A percentile compares a stretch with the other conserved stretches of the same genome.
Evolutionary conservation across 2,888 invertebrate genomes (phyloP).

Genomic region (Leucoma salicis): DNA sequence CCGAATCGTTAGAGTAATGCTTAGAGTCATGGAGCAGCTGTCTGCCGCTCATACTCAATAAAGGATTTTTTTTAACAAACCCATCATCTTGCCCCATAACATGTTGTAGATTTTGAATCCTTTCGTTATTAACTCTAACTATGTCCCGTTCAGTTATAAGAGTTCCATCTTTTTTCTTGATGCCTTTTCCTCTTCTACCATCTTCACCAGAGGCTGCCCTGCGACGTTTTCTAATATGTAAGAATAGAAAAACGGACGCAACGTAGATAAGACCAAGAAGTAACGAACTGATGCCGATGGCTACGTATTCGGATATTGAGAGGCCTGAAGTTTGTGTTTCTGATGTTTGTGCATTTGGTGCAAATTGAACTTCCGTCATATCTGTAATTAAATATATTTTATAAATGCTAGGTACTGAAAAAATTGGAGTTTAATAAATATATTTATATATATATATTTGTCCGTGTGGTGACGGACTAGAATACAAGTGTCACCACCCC

Average conservation of each 20-base stretch:
- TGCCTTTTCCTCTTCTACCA: conserved; percentile 58
- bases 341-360: conserved; percentile 84
- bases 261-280: conserved; percentile 94
- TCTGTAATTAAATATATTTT: conserved; percentile 74
- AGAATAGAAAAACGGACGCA: conserved; percentile 91
- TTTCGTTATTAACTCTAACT: conserved; percentile 69
- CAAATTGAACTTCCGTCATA: conserved; percentile 90
- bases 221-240: conserved; percentile 88
- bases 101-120: conserved; percentile 57
- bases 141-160: conserved; percentile 71
- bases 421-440: no score
- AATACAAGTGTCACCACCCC: no score
- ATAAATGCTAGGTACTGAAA: neutral
- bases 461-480: no score
- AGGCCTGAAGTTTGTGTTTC: conserved; percentile 83
- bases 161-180: conserved; percentile 68
- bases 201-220: conserved; percentile 72
- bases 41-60: conserved; percentile 81
- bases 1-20: conserved; percentile 74
- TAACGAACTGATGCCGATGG: conserved; percentile 91
- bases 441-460: no score
- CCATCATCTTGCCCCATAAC: conserved; percentile 84
- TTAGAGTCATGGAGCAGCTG: conserved; percentile 81
- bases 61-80: conserved; percentile 89
- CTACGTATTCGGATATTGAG: conserved; percentile 89